phyloP scores from a whole-genome alignment of 1,140 invertebrate species.

The Diabrotica undecimpunctata region DNA sequence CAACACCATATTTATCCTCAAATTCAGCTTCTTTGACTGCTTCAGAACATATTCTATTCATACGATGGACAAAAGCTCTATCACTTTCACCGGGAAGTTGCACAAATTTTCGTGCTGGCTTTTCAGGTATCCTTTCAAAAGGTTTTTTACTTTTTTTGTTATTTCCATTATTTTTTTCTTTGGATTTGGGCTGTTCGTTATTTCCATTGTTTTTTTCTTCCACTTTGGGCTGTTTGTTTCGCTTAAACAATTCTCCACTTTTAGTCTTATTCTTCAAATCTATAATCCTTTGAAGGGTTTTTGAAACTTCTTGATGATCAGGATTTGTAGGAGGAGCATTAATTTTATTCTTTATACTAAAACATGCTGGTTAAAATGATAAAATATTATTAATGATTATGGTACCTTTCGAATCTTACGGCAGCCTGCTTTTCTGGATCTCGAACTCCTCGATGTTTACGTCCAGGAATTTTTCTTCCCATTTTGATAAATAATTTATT shows the following conservation, averaged over 20 bases:
- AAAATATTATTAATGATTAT: too few species aligned
- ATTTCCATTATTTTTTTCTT: slow-evolving; percentile 20
- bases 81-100: slow-evolving; percentile 49
- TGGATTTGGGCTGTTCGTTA: slow-evolving; percentile 12
- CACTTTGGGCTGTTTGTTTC: slow-evolving; percentile 28
- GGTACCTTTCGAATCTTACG: slow-evolving; percentile 55
- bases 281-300: slow-evolving; percentile 57
- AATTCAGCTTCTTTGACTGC: slow-evolving; percentile 53
- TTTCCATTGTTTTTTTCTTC: neutral
- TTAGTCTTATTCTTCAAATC: slow-evolving; percentile 54
- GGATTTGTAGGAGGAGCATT: slow-evolving; percentile 62
- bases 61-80: slow-evolving; percentile 48
- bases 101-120: slow-evolving; percentile 50
- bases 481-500: slow-evolving; percentile 49
- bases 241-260: slow-evolving; percentile 42
- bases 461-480: slow-evolving; percentile 71
- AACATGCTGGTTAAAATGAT: slow-evolving; percentile 30
- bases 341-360: slow-evolving; percentile 62
- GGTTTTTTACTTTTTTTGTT: slow-evolving; percentile 14
- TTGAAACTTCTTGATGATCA: slow-evolving; percentile 64
- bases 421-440: slow-evolving; percentile 63
- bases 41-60: slow-evolving; percentile 48
- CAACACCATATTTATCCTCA: slow-evolving; percentile 55
- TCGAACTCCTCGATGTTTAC: slow-evolving; percentile 66
- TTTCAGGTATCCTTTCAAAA: slow-evolving; percentile 47